Conservation (phyloP, 2,113 vertebrate genomes). For the Eudyptes chrysolophus region DNA sequence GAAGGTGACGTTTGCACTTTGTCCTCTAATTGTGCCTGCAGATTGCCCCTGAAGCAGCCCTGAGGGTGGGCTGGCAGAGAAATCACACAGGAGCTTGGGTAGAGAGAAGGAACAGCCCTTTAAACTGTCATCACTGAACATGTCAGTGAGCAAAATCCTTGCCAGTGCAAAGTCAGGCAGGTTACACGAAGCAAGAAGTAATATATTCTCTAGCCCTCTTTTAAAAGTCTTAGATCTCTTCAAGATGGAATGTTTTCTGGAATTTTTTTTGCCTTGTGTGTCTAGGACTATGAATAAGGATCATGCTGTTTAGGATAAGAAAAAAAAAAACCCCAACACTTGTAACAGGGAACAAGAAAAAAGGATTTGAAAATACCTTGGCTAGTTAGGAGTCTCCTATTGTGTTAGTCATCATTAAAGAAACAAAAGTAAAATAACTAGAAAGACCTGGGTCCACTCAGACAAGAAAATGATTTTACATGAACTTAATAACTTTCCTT, state of each 20-base stretch:
- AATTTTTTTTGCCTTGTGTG: neutral
- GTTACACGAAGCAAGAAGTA: neutral
- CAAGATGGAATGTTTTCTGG: neutral
- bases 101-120: neutral
- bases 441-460: neutral
- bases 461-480: neutral
- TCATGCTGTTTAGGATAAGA: neutral
- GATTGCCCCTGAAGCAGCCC: conserved; percentile 13
- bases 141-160: neutral
- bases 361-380: neutral
- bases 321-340: neutral
- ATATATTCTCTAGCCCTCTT: neutral
- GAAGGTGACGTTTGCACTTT: neutral
- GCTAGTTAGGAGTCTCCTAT: neutral
- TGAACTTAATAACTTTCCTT: neutral
- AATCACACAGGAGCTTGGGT: neutral
- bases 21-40: conserved; percentile 39
- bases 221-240: neutral
- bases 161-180: neutral
- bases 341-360: neutral
- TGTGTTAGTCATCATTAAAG: neutral
- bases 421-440: neutral
- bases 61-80: neutral
- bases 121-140: neutral
- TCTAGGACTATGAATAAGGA: neutral